A percentile compares a stretch with the other conserved stretches of the same genome.
Evolutionary conservation across 2,888 invertebrate genomes (phyloP).

Genomic region (Biston stratarius): DNA sequence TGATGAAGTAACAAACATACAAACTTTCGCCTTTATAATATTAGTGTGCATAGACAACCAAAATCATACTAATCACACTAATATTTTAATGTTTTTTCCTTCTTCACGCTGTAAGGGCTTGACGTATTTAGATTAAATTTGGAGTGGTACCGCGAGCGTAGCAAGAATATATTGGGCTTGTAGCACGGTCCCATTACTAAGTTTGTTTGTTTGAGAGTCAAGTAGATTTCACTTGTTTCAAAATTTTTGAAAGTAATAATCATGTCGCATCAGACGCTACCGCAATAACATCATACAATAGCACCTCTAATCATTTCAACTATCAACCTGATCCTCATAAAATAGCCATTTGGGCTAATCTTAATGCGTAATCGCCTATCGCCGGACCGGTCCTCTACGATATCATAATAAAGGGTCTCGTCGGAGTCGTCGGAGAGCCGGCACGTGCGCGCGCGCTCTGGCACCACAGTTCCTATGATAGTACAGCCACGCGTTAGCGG

Average conservation of each 20-base stretch:
- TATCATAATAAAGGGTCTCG: conserved; percentile 44
- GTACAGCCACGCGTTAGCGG: background rate
- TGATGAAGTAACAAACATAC: no score
- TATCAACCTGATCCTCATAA: conserved; percentile 19
- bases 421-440: conserved; percentile 36
- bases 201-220: background rate
- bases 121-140: no score
- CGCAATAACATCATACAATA: background rate
- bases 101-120: no score
- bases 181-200: background rate
- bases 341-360: conserved; percentile 25
- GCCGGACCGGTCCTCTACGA: conserved; percentile 33
- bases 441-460: conserved; percentile 55
- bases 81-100: no score
- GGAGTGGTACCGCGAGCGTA: no score
- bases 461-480: background rate
- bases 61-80: no score
- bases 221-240: background rate
- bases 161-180: no score
- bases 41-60: no score
- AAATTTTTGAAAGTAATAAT: background rate
- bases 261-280: background rate
- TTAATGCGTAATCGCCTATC: conserved; percentile 38
- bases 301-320: conserved; percentile 4
- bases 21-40: no score